Percentiles rank a stretch among this genome's conserved stretches.
phyloP scores from a whole-genome alignment of 2,797 vertebrate genomes.

The Rhadinocentrus ornatus region DNA sequence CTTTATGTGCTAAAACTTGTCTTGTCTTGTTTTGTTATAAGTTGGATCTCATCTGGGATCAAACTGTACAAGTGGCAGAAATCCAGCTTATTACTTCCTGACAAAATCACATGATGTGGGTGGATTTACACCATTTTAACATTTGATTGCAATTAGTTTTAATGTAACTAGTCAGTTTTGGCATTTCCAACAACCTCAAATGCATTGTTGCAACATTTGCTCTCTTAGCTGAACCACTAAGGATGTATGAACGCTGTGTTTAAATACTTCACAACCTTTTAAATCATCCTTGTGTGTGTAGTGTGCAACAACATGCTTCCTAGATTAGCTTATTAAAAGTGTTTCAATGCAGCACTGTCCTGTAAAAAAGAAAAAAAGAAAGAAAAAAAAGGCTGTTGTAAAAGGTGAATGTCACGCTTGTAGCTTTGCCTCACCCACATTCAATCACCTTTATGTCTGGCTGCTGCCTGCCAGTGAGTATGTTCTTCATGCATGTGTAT shows the following conservation, averaged over 20 bases:
- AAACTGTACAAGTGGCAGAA: too few species aligned
- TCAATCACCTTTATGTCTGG: constrained; percentile 56
- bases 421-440: constrained; percentile 57
- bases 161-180: too few species aligned
- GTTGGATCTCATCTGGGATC: too few species aligned
- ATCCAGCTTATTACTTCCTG: too few species aligned
- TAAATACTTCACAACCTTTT: too few species aligned
- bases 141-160: neutral
- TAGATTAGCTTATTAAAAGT: constrained; percentile 58
- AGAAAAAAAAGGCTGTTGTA: constrained; percentile 71
- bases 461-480: constrained; percentile 20
- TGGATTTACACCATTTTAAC: too few species aligned
- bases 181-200: neutral
- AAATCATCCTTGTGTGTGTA: neutral
- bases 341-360: too few species aligned
- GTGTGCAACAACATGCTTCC: constrained; percentile 14
- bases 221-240: neutral
- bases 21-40: too few species aligned
- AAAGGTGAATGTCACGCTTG: constrained; percentile 75
- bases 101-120: too few species aligned
- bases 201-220: neutral
- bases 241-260: neutral
- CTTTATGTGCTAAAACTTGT: neutral
- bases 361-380: too few species aligned
- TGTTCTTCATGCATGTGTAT: too few species aligned